Evolutionary conservation across 2,888 invertebrate genomes (phyloP).

Genomic region (Polylopha cassiicola): DNA sequence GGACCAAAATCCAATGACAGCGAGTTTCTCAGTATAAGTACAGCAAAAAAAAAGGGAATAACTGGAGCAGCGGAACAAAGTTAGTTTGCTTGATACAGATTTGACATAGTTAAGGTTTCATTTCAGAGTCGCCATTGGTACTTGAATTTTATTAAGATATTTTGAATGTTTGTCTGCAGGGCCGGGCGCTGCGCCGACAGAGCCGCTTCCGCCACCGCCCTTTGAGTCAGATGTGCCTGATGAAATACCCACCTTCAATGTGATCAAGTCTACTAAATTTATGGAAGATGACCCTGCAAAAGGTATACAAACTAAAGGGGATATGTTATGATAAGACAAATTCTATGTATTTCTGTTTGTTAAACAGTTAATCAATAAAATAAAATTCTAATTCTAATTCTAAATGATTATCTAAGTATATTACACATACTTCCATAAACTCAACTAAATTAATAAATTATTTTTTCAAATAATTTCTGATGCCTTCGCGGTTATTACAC

Average conservation of each 20-base stretch:
- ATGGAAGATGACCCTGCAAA: conserved; percentile 18
- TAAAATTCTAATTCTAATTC: too few species aligned
- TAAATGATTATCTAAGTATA: too few species aligned
- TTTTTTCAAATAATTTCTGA: too few species aligned
- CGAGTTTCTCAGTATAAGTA: conserved; percentile 42
- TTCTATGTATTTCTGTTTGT: too few species aligned
- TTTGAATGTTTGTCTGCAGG: conserved; percentile 15
- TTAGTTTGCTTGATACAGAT: conserved; percentile 25
- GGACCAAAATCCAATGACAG: conserved; percentile 33
- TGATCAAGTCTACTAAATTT: conserved; percentile 50
- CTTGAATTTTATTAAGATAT: too few species aligned
- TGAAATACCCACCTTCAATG: conserved; percentile 43
- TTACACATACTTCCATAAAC: too few species aligned
- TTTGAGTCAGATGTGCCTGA: conserved; percentile 3
- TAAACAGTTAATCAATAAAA: too few species aligned
- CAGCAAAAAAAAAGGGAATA: conserved; percentile 40
- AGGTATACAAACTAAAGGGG: neutral
- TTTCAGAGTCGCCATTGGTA: too few species aligned
- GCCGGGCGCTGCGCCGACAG: conserved; percentile 9
- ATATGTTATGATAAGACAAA: too few species aligned
- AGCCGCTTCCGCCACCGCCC: conserved; percentile 22
- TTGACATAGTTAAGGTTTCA: neutral
- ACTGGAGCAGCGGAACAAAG: conserved; percentile 34
- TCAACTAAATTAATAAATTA: too few species aligned
- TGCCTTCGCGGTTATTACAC: too few species aligned